Evolutionary conservation across 2,888 invertebrate species (phyloP).

Genomic region (Lagria hirta): DNA sequence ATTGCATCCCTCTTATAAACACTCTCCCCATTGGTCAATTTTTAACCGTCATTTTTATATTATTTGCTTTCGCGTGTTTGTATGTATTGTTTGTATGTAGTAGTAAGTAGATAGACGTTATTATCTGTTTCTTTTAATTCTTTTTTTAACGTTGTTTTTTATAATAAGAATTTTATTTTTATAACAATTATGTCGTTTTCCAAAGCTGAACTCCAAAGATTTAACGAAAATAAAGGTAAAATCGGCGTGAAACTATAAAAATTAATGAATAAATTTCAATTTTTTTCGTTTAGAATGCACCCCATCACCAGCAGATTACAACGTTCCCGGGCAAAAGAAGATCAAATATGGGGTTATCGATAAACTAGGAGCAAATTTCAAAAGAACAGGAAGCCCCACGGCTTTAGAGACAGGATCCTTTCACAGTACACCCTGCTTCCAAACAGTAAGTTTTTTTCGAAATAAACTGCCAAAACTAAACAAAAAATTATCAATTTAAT

Average conservation of each 20-base stretch:
- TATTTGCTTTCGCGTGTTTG: constrained; percentile 6
- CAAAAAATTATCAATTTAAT: too few species aligned
- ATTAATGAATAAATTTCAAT: constrained; percentile 12
- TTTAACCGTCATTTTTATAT: constrained; percentile 8
- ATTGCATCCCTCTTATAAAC: constrained; percentile 4
- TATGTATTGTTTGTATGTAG: too few species aligned
- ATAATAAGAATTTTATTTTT: constrained; percentile 1
- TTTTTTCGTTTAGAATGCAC: constrained; percentile 49
- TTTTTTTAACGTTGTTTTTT: constrained; percentile 1
- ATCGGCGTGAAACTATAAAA: constrained; percentile 24
- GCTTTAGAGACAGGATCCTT: constrained; percentile 38
- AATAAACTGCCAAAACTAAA: too few species aligned
- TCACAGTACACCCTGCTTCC: constrained; percentile 45
- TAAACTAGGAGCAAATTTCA: constrained; percentile 49
- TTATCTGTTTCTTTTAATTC: neutral
- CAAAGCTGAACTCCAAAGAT: constrained; percentile 60
- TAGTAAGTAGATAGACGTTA: too few species aligned
- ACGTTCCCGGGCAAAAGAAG: constrained; percentile 54
- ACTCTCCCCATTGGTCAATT: constrained; percentile 7
- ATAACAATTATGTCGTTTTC: constrained; percentile 58
- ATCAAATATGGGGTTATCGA: constrained; percentile 52
- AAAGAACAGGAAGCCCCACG: constrained; percentile 47
- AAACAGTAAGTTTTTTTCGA: constrained; percentile 50
- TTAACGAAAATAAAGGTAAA: constrained; percentile 60
- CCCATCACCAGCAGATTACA: constrained; percentile 58